Percentiles rank a stretch among this genome's conserved stretches.
Evolutionary conservation across 2,113 vertebrate genomes (phyloP).

Genomic region (Tretioscincus oriximinensis): DNA sequence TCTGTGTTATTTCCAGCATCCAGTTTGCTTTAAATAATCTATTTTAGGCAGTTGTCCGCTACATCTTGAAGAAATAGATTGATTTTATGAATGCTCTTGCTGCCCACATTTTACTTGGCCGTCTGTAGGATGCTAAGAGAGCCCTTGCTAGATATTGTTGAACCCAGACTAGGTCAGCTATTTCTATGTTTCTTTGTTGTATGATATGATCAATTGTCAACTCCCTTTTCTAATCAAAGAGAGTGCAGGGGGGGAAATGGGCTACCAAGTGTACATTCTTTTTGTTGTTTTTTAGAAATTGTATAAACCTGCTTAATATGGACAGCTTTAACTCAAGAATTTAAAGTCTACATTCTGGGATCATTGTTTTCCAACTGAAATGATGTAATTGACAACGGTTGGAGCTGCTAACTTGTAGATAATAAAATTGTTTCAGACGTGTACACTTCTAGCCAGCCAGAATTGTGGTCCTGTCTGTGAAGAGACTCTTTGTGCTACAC

Average conservation of each 20-base stretch:
- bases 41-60: too few relatives aligned
- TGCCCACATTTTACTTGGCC: background rate
- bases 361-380: background rate
- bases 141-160: too few relatives aligned
- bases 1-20: too few relatives aligned
- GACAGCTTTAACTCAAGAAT: background rate
- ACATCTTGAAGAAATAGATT: too few relatives aligned
- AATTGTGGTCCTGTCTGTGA: background rate
- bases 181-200: background rate
- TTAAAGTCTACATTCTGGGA: background rate
- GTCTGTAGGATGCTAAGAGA: too few relatives aligned
- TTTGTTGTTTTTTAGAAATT: background rate
- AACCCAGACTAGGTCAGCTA: too few relatives aligned
- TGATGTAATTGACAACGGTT: background rate
- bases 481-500: background rate
- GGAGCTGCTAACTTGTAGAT: background rate
- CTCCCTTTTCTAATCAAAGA: background rate
- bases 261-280: too few relatives aligned
- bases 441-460: background rate
- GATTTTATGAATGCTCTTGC: background rate
- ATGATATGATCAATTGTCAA: background rate
- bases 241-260: background rate
- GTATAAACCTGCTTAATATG: background rate
- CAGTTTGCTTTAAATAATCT: too few relatives aligned
- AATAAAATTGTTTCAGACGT: background rate